Conservation (phyloP, 2,113 vertebrate genomes). For the Podilymbus podiceps region DNA sequence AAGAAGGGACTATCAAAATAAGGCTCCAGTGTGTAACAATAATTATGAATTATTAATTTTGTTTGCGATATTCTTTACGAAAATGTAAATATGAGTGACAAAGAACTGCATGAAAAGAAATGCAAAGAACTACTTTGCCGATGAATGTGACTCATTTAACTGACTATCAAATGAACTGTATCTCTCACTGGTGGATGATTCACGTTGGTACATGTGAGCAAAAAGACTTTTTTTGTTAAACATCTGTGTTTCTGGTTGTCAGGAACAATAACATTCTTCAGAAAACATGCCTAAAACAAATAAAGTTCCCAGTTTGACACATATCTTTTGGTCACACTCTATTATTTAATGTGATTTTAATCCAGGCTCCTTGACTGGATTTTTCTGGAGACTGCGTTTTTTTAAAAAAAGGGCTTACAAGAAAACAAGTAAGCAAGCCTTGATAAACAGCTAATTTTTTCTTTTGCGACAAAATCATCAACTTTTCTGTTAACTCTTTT, state of each 20-base stretch:
- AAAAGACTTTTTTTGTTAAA: neutral
- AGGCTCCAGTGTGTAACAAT: neutral
- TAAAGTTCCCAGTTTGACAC: neutral
- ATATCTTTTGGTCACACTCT: neutral
- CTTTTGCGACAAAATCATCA: neutral
- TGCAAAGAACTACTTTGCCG: neutral
- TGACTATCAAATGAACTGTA: neutral
- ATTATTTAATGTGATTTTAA: neutral
- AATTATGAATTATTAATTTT: constrained; percentile 55
- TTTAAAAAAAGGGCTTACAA: neutral
- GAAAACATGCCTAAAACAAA: neutral
- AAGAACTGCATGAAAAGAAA: constrained; percentile 34
- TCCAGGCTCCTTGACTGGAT: neutral
- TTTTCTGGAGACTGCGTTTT: neutral
- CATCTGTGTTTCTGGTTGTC: neutral
- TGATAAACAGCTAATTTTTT: neutral
- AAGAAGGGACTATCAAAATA: neutral
- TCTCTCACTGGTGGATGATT: constrained; percentile 20
- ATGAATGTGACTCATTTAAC: constrained; percentile 22
- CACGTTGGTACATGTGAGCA: neutral
- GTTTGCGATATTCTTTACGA: constrained; percentile 23
- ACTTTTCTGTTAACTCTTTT: neutral
- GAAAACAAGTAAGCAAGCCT: neutral
- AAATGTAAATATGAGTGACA: constrained; percentile 11
- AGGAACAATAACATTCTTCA: neutral